Conservation (phyloP, 92 coral and sea anemone genomes). For the Montipora capitata region DNA sequence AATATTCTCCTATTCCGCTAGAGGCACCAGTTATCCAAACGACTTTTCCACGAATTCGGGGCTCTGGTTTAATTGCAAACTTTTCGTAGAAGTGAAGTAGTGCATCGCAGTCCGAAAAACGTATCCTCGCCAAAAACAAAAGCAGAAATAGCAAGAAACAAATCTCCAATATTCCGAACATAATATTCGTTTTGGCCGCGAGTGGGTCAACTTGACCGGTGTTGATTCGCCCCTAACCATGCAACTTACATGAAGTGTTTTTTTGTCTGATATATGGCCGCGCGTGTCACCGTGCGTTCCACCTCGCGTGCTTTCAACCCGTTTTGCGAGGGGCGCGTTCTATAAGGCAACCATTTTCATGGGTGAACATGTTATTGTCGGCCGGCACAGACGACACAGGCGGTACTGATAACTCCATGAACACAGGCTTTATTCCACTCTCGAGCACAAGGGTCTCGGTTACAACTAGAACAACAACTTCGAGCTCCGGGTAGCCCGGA, state of each 20-base stretch:
- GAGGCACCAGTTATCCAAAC: conserved; percentile 87
- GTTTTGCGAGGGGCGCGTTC: too few relatives aligned
- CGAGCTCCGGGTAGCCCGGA: too few relatives aligned
- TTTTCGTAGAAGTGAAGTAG: conserved; percentile 67
- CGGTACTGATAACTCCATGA: not conserved
- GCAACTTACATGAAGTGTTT: too few relatives aligned
- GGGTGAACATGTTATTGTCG: not conserved
- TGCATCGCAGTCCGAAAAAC: conserved; percentile 61
- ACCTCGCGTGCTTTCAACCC: too few relatives aligned
- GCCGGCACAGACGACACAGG: conserved; percentile 12
- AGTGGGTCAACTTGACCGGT: too few relatives aligned
- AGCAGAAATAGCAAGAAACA: conserved; percentile 1
- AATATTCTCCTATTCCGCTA: conserved; percentile 83
- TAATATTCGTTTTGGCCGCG: not conserved
- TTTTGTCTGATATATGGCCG: too few relatives aligned
- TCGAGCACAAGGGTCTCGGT: not conserved
- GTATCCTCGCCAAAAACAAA: conserved; percentile 2
- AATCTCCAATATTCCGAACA: not conserved
- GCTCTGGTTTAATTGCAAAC: conserved; percentile 70
- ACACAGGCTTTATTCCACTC: not conserved
- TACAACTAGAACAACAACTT: not conserved
- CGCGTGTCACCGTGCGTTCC: too few relatives aligned
- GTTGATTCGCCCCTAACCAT: too few relatives aligned
- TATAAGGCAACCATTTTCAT: too few relatives aligned
- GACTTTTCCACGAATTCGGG: conserved; percentile 57